Conservation (phyloP, 2,113 vertebrate species). For the Cranoglanis bouderius region DNA sequence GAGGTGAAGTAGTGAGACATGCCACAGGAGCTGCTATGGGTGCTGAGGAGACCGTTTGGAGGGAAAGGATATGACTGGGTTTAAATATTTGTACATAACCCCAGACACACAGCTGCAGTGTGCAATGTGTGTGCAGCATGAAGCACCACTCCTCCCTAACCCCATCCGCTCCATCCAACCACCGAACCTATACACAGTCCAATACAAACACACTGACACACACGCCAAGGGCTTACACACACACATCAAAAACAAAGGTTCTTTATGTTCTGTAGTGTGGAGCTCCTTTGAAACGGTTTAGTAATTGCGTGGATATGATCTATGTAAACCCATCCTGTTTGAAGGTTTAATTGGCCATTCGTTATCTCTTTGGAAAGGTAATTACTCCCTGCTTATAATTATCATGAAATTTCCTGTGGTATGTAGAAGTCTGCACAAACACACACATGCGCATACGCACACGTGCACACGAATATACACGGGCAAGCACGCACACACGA, state of each 20-base stretch:
- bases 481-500: background rate
- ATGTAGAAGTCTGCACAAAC: slow-evolving; percentile 26
- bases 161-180: slow-evolving; percentile 67
- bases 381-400: slow-evolving; percentile 59
- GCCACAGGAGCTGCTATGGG: slow-evolving; percentile 46
- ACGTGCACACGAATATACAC: background rate
- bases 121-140: slow-evolving; percentile 56
- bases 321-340: slow-evolving; percentile 21
- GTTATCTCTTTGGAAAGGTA: slow-evolving; percentile 62
- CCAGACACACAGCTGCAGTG: slow-evolving; percentile 70
- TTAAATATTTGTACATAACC: slow-evolving; percentile 59
- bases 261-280: slow-evolving; percentile 29
- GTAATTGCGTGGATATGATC: slow-evolving; percentile 10
- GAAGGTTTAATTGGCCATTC: slow-evolving; percentile 54
- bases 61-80: slow-evolving; percentile 56
- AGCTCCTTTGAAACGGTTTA: slow-evolving; percentile 7
- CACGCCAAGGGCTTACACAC: slow-evolving; percentile 23
- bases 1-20: slow-evolving; percentile 10
- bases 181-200: slow-evolving; percentile 60
- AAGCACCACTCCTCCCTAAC: slow-evolving; percentile 60
- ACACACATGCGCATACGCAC: background rate
- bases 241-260: slow-evolving; percentile 46
- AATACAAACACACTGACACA: slow-evolving; percentile 47
- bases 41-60: slow-evolving; percentile 47
- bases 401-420: slow-evolving; percentile 63